These are phyloP conservation scores for Dinocampus coccinellae DNA, from an alignment of 2,888 invertebrate species.

Conservation along the genomic window DNA sequence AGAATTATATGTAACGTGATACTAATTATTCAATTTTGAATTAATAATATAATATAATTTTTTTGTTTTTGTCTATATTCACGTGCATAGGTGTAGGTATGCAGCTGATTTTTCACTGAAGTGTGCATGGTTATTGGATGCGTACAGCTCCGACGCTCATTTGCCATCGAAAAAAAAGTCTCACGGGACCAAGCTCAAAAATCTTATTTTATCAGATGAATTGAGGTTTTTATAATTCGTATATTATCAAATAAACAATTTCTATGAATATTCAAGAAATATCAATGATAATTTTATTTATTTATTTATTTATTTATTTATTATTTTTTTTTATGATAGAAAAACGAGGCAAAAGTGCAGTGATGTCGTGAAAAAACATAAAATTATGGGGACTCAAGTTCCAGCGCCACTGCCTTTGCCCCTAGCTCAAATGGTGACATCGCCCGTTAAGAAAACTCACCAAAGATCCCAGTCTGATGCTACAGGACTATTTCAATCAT, in stretches of 20 bases:
- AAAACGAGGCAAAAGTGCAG: slow-evolving; percentile 65
- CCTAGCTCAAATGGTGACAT: slow-evolving; percentile 62
- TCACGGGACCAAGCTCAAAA: slow-evolving; percentile 81
- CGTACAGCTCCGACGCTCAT: slow-evolving; percentile 85
- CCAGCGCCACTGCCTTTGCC: slow-evolving; percentile 65
- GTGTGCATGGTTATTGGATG: slow-evolving; percentile 96
- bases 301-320: no score
- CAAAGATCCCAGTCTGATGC: slow-evolving; percentile 87
- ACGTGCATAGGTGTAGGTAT: slow-evolving; percentile 81
- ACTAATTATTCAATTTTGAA: slow-evolving; percentile 4
- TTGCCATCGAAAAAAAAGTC: slow-evolving; percentile 80
- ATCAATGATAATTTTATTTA: background rate
- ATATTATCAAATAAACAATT: background rate
- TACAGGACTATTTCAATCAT: slow-evolving; percentile 76
- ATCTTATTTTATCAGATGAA: slow-evolving; percentile 81
- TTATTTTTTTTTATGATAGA: no score
- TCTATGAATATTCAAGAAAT: background rate
- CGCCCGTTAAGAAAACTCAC: slow-evolving; percentile 81
- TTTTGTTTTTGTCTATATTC: slow-evolving; percentile 47
- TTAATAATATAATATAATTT: slow-evolving; percentile 39
- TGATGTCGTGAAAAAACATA: slow-evolving; percentile 60
- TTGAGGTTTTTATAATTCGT: slow-evolving; percentile 61
- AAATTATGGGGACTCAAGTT: slow-evolving; percentile 61
- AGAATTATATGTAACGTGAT: background rate
- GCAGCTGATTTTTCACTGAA: slow-evolving; percentile 96